Conservation (phyloP, 2,113 vertebrate species). For the Suncus etruscus region DNA sequence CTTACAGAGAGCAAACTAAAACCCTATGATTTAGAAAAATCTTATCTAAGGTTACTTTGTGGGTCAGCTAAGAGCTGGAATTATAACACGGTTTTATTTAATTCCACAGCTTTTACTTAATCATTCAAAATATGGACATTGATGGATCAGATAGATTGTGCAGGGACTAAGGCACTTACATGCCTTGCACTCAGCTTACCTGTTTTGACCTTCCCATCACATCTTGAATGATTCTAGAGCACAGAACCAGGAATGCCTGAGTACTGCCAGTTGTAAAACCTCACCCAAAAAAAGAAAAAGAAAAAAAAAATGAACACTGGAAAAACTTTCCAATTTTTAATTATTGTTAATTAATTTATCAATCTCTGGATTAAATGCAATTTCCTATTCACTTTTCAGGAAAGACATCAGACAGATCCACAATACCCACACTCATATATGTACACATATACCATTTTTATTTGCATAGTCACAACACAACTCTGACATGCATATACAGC, state of each 20-base stretch:
- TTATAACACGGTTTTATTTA: neutral
- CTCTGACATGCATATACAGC: neutral
- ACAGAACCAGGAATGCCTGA: too few relatives aligned
- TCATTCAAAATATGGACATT: neutral
- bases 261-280: too few relatives aligned
- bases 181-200: too few relatives aligned
- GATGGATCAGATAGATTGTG: too few relatives aligned
- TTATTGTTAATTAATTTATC: too few relatives aligned
- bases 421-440: neutral
- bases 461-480: neutral
- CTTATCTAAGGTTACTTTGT: neutral
- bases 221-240: too few relatives aligned
- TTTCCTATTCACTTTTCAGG: slow-evolving; percentile 16
- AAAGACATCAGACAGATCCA: neutral
- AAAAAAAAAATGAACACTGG: too few relatives aligned
- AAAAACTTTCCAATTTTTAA: neutral
- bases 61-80: neutral
- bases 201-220: too few relatives aligned
- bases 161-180: neutral
- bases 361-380: neutral
- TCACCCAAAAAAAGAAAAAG: too few relatives aligned
- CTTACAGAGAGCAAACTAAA: neutral
- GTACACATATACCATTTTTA: neutral
- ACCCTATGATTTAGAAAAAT: neutral
- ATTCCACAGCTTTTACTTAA: neutral